These are phyloP conservation scores for Agrilus mali DNA, from an alignment of 2,888 invertebrate species.

Conservation along the genomic window DNA sequence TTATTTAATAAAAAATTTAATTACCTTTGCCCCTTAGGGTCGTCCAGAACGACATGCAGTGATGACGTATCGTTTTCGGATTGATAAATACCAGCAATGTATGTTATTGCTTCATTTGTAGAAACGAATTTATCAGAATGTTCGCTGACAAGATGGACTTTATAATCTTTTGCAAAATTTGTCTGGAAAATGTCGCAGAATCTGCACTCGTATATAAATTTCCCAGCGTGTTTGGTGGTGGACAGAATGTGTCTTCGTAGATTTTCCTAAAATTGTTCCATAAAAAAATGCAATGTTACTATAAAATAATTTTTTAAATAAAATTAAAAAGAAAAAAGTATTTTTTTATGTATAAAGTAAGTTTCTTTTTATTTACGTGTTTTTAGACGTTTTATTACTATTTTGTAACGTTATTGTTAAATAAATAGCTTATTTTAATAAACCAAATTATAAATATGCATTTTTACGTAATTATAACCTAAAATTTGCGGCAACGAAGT, in stretches of 20 bases:
- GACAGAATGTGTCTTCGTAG: slow-evolving; percentile 75
- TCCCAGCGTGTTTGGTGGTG: slow-evolving; percentile 65
- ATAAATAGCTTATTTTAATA: too few relatives aligned
- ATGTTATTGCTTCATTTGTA: slow-evolving; percentile 38
- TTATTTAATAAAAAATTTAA: not conserved
- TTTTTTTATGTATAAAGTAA: too few relatives aligned
- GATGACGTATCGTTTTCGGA: slow-evolving; percentile 24
- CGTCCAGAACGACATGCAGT: slow-evolving; percentile 6
- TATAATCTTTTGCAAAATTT: slow-evolving; percentile 55
- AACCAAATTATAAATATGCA: too few relatives aligned
- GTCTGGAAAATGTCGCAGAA: slow-evolving; percentile 46
- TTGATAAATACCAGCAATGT: slow-evolving; percentile 38
- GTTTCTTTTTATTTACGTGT: too few relatives aligned
- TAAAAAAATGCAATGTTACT: not conserved
- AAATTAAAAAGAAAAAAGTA: not conserved
- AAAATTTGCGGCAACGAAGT: too few relatives aligned
- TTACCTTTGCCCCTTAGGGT: slow-evolving; percentile 8
- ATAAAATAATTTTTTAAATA: too few relatives aligned
- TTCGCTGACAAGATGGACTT: slow-evolving; percentile 45
- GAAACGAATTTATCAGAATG: slow-evolving; percentile 44
- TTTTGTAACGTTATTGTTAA: too few relatives aligned
- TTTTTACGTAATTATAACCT: too few relatives aligned
- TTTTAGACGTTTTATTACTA: too few relatives aligned
- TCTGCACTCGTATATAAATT: slow-evolving; percentile 66
- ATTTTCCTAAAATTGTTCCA: slow-evolving; percentile 53